Conservation (phyloP, 30 jellyfish, hydroid and myxozoan species). For the Pseudorhiza aurosa region DNA sequence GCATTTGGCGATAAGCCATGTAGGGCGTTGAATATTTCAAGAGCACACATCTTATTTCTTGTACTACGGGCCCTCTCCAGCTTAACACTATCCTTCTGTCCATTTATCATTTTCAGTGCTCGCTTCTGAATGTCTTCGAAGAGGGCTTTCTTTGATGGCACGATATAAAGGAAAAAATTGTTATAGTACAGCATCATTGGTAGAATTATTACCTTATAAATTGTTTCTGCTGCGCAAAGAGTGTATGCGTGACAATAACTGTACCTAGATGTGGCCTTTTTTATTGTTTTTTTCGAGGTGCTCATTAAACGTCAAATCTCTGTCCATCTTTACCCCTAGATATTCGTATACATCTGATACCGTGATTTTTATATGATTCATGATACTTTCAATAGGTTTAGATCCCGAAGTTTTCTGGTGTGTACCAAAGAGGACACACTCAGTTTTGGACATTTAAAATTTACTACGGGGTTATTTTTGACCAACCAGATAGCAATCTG, state of each 20-base stretch:
- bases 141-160: slow-evolving; percentile 38
- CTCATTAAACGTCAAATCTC: slow-evolving; percentile 52
- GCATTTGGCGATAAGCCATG: slow-evolving; percentile 25
- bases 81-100: slow-evolving; percentile 31
- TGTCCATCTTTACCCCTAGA: slow-evolving; percentile 71
- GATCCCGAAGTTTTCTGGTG: slow-evolving; percentile 47
- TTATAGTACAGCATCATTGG: slow-evolving; percentile 62
- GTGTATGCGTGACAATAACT: slow-evolving; percentile 61
- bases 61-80: slow-evolving; percentile 29
- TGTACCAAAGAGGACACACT: slow-evolving; percentile 52
- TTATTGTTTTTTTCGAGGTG: slow-evolving; percentile 35
- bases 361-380: slow-evolving; percentile 34
- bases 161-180: slow-evolving; percentile 18
- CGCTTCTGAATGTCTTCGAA: slow-evolving; percentile 44
- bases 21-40: slow-evolving; percentile 15
- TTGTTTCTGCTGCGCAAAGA: slow-evolving; percentile 45
- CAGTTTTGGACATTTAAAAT: slow-evolving; percentile 30
- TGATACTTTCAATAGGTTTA: slow-evolving; percentile 14
- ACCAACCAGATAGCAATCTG: slow-evolving; percentile 52
- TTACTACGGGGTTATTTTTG: slow-evolving; percentile 42
- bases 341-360: slow-evolving; percentile 47
- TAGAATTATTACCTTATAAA: slow-evolving; percentile 14
- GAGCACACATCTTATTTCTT: slow-evolving; percentile 58
- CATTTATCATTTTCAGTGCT: slow-evolving; percentile 28
- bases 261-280: slow-evolving; percentile 32